Evolutionary conservation across 2,888 invertebrate species (phyloP), one percentile per base, ranked within the genome.

Genomic region (Pogonocherus hispidulus): DNA sequence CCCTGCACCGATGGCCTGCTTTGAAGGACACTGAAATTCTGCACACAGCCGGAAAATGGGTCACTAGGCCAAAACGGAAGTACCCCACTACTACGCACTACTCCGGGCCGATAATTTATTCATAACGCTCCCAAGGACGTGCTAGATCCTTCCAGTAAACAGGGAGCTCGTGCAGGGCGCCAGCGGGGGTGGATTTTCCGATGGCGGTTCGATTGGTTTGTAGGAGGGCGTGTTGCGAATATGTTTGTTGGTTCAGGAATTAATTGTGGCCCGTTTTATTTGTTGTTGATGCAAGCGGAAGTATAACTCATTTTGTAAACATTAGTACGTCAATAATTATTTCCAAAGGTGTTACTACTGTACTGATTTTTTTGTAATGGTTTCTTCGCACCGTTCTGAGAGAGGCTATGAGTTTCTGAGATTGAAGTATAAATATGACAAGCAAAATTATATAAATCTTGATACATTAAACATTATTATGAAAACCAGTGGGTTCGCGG

Each of bases 21-120:
- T 6, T 14, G 41, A 66, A 54, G 69, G 69, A 35, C 57, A 52
- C 5, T 46, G 52, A 44, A 63, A 52, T 52, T 55, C 37, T 44
- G 55, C 32, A 37, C 41, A 51, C 52, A 52, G n/a, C 56, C 44
- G 14, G 55, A 56, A 67, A 67, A 59, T 59, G 27, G 68, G 68
- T 68, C 68, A 68, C 49, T 57, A 52, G 57, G 49, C 9, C 64
- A 66, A 47, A 66, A 22, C 59, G 59, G 51, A 59, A 66, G 59
- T 66, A 35, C 57, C 49, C 41, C 35, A 22, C 47, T 19, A 47
- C 20, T 49, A 59, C 47, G 47, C 59, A 59, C 19, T 47, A 32
- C 41, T 47, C 46, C 23, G 47, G 46, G 59, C 59, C 20, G 19
- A 20, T 52, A 66, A 66, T 54, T 47, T 66, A 66, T 66, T 66